Evolutionary conservation across 2,888 invertebrate genomes (phyloP), one percentile per base, ranked within the genome.

Genomic region (Drosophila parthenogenetica): DNA sequence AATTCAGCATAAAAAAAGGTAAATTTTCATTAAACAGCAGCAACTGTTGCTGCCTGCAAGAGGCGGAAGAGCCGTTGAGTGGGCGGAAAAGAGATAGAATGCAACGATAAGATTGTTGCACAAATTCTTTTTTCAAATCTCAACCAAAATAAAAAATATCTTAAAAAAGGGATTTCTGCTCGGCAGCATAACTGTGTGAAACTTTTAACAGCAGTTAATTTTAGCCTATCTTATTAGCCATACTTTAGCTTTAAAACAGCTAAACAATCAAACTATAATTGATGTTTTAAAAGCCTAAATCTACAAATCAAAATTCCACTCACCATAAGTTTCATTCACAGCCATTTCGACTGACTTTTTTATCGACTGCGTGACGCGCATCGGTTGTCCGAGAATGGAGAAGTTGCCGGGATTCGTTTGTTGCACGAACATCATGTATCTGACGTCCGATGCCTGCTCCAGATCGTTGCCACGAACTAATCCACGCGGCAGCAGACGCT

Each of bases 311-410:
- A 3, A 29, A 29, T 29, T 29, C 29, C 35, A 92, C 92, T 92
- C 90, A 92, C 92, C 92, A 92, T 92, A 92, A 77, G 90, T 92
- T 88, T 92, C 91, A 86, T 89, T 92, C 90, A 92, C 92, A 89
- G 92, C 92, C 78, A 80, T 85, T 69, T 89, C 81, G 42, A 92
- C 92, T 72, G 91, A 90, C 50, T 90, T 86, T 58, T 90, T 81
- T 78, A 91, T 90, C 69, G 89, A 89, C 69, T 77, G 76, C 62
- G 91, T 92, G 67, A 90, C 92, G 51, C 90, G 87, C 51, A 91
- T 90, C 69, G 92, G 92, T 76, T 92, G 92, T 37, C 92, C 92
- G 45, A 92, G 84, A 75, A 92, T 92, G 77, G 91, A 91, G 74
- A 92, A 92, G 76, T 92, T 92, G 59, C 91, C 89, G 73, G 89